A percentile compares a stretch with the other conserved stretches of the same genome.
Evolutionary conservation across 2,888 invertebrate species (phyloP).

Genomic region (Hypomecis punctinalis): DNA sequence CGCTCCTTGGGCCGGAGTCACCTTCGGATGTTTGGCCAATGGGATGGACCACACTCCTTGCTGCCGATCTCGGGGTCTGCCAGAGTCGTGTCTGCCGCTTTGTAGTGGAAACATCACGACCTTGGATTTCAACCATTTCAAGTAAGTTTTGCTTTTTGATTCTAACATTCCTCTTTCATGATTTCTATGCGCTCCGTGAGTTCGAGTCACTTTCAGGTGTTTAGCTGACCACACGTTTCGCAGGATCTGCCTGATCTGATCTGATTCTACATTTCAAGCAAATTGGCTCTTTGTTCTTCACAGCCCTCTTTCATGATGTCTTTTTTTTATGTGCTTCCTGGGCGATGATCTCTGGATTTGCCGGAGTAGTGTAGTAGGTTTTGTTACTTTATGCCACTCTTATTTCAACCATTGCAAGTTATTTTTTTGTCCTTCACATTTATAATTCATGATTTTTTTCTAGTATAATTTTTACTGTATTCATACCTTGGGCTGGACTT

Average conservation of each 20-base stretch:
- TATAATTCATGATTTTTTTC: too few species aligned
- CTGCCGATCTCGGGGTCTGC: constrained; percentile 90
- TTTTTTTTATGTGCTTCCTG: too few species aligned
- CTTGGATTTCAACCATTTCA: constrained; percentile 92
- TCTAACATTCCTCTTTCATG: neutral
- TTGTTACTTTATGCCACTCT: too few species aligned
- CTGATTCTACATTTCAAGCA: constrained; percentile 95
- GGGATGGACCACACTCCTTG: constrained; percentile 93
- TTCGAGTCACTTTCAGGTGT: too few species aligned
- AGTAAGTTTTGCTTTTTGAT: constrained; percentile 83
- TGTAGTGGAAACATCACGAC: constrained; percentile 92
- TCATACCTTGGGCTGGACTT: too few species aligned
- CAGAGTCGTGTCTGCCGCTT: constrained; percentile 89
- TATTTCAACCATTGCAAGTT: too few species aligned
- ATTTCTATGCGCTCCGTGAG: neutral
- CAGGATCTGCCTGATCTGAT: too few species aligned
- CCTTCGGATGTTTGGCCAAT: constrained; percentile 92
- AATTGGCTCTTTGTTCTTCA: constrained; percentile 54
- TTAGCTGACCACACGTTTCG: too few species aligned
- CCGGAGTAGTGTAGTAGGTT: too few species aligned
- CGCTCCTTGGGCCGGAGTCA: constrained; percentile 93
- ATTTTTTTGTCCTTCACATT: too few species aligned
- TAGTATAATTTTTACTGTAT: too few species aligned
- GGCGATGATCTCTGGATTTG: too few species aligned
- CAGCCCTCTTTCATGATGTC: neutral